phyloP scores from a whole-genome alignment of 2,888 invertebrate genomes.

The Oscheius onirici region DNA sequence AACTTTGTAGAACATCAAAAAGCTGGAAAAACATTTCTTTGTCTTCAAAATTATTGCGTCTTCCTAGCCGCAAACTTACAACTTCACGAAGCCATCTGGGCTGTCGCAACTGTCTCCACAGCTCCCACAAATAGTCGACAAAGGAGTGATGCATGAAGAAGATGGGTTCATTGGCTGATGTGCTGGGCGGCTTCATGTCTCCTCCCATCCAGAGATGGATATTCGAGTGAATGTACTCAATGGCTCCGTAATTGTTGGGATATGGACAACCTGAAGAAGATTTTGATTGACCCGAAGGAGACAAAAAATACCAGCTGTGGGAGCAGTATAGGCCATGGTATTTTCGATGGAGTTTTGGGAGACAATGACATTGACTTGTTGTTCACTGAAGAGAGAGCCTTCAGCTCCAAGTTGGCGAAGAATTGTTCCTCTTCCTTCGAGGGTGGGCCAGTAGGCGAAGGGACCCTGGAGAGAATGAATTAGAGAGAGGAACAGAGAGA shows the following conservation, averaged over 20 bases:
- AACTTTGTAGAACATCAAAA: no score
- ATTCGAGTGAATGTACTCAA: conserved; percentile 70
- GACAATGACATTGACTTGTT: conserved; percentile 65
- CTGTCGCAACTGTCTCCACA: conserved; percentile 68
- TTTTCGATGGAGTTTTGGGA: conserved; percentile 67
- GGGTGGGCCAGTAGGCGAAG: conserved; percentile 69
- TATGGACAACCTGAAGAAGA: conserved; percentile 67
- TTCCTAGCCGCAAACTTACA: conserved; percentile 25
- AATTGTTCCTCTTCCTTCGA: conserved; percentile 68
- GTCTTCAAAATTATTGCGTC: neutral
- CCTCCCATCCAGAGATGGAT: conserved; percentile 65
- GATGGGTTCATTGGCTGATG: conserved; percentile 63
- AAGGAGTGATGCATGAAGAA: conserved; percentile 73
- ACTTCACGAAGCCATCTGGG: conserved; percentile 66
- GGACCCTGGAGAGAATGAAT: conserved; percentile 56
- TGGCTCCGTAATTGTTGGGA: conserved; percentile 68
- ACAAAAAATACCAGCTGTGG: conserved; percentile 60
- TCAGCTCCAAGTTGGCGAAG: conserved; percentile 63
- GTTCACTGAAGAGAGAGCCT: conserved; percentile 63
- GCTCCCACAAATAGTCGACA: conserved; percentile 73
- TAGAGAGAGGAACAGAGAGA: no score
- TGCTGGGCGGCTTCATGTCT: conserved; percentile 59
- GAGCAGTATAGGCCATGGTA: conserved; percentile 70
- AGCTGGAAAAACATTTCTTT: neutral
- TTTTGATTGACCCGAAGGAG: no score